A percentile compares a stretch with the other conserved stretches of the same genome.
phyloP scores from a whole-genome alignment of 2,797 vertebrate species.

The Sebastes vulpes region DNA sequence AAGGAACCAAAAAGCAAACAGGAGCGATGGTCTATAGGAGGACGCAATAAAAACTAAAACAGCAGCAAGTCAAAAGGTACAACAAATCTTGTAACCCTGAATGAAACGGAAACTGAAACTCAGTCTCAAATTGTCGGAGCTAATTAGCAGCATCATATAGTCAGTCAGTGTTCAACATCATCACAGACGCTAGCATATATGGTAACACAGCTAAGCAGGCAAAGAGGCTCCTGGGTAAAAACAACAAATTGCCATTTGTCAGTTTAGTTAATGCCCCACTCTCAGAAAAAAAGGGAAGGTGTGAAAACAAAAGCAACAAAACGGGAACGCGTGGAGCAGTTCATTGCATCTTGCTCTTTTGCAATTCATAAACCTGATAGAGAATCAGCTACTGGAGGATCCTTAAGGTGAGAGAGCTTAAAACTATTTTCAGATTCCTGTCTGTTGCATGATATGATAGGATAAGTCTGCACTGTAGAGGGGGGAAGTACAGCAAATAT shows the following conservation, averaged over 20 bases:
- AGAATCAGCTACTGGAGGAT: slow-evolving; percentile 31
- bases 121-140: slow-evolving; percentile 63
- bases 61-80: slow-evolving; percentile 58
- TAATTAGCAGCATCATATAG: slow-evolving; percentile 78
- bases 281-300: neutral
- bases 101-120: slow-evolving; percentile 61
- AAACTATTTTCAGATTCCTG: slow-evolving; percentile 7
- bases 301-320: slow-evolving; percentile 35
- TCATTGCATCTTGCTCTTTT: slow-evolving; percentile 73
- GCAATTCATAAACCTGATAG: slow-evolving; percentile 48
- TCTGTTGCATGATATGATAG: slow-evolving; percentile 52
- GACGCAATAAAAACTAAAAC: slow-evolving; percentile 31
- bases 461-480: slow-evolving; percentile 17
- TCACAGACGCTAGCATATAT: slow-evolving; percentile 47
- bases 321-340: slow-evolving; percentile 21
- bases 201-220: slow-evolving; percentile 71
- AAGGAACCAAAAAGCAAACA: slow-evolving; percentile 36
- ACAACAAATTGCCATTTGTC: slow-evolving; percentile 69
- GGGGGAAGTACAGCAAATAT: neutral
- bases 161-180: slow-evolving; percentile 52
- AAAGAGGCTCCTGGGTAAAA: slow-evolving; percentile 60
- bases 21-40: slow-evolving; percentile 10
- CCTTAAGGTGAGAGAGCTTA: slow-evolving; percentile 27
- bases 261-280: slow-evolving; percentile 16
- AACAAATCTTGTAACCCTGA: slow-evolving; percentile 68